Percentiles rank a stretch among this genome's conserved stretches.
Conservation (phyloP, 1,140 invertebrate species). For the Aphelenchoides besseyi region DNA sequence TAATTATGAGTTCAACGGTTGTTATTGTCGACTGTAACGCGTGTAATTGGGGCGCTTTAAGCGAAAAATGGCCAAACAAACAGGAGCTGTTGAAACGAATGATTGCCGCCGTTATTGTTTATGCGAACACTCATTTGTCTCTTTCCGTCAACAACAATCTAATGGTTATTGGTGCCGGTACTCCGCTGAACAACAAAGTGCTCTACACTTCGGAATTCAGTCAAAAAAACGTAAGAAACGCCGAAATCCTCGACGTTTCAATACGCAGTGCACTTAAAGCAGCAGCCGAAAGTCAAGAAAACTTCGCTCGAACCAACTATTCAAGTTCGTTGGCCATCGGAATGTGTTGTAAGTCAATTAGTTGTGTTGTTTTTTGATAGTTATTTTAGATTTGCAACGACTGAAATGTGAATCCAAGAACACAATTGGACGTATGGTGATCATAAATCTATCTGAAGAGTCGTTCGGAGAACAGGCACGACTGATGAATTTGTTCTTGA, state of each 20-base stretch:
- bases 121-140: constrained; percentile 11
- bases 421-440: neutral
- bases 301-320: constrained; percentile 15
- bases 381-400: constrained; percentile 7
- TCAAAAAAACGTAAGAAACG: neutral
- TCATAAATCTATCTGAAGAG: constrained; percentile 15
- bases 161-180: constrained; percentile 4
- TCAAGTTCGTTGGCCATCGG: constrained; percentile 1
- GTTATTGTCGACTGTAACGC: constrained; percentile 16
- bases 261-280: constrained; percentile 7
- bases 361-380: neutral
- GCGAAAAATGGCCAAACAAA: constrained; percentile 4
- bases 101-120: constrained; percentile 11
- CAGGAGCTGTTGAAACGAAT: constrained; percentile 7
- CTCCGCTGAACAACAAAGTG: constrained; percentile 9
- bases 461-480: constrained; percentile 7
- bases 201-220: constrained; percentile 1
- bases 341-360: constrained; percentile 17
- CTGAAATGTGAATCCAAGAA: neutral
- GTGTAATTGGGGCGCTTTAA: constrained; percentile 5
- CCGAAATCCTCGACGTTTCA: neutral
- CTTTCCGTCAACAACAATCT: constrained; percentile 8
- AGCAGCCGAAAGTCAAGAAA: neutral
- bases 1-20: too few species aligned
- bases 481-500: constrained; percentile 24